Conservation (phyloP, 2,113 vertebrate species). For the Pseudorectes ferrugineus region DNA sequence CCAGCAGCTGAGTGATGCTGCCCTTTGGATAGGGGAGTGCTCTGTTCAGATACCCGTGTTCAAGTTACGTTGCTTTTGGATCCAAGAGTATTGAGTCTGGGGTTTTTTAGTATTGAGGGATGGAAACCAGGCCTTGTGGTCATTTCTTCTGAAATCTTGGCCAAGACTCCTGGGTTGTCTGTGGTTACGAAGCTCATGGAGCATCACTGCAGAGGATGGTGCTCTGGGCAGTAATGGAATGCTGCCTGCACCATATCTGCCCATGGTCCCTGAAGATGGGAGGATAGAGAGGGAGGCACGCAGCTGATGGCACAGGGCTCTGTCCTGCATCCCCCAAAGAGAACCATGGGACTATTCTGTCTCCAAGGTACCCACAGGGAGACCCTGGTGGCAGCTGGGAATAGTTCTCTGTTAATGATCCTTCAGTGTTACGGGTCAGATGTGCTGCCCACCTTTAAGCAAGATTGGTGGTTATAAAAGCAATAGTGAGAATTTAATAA, state of each 20-base stretch:
- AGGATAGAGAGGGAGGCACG: not conserved
- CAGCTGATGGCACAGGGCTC: not conserved
- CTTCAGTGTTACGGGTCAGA: fast-evolving
- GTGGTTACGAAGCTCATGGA: fast-evolving
- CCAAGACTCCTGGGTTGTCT: too few relatives aligned
- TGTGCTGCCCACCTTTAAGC: not conserved
- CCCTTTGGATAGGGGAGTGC: not conserved
- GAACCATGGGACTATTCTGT: fast-evolving
- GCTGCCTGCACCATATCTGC: not conserved
- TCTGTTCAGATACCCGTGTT: not conserved
- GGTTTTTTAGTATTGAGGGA: not conserved
- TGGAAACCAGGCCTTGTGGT: not conserved
- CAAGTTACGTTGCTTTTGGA: not conserved
- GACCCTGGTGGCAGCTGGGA: not conserved
- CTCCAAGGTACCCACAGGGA: not conserved
- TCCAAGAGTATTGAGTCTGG: not conserved
- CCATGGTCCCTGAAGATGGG: fast-evolving
- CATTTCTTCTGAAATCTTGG: not conserved
- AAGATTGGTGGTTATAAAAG: not conserved
- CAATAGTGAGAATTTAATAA: not conserved
- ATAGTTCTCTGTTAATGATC: not conserved
- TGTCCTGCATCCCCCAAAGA: fast-evolving
- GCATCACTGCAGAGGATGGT: not conserved
- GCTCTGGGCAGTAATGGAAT: not conserved
- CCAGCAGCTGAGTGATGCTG: not conserved